Percentiles rank a stretch among this genome's conserved stretches.
phyloP scores from a whole-genome alignment of 2,797 vertebrate genomes.

The Morelia viridis region DNA sequence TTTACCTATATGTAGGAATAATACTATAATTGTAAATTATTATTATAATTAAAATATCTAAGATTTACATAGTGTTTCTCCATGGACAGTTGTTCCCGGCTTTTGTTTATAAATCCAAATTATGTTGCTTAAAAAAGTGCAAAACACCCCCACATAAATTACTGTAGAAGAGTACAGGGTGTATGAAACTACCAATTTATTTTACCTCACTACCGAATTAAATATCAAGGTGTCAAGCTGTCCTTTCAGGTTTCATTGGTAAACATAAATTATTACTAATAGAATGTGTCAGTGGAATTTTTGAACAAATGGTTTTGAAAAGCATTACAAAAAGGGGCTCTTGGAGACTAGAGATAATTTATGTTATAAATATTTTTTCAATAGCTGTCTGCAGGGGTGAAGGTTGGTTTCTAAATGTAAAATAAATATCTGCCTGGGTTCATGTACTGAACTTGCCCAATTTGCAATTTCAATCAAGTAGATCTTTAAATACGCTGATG shows the following conservation, averaged over 20 bases:
- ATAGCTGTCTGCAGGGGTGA: conserved; percentile 53
- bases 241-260: conserved; percentile 66
- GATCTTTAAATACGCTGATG: conserved; percentile 35
- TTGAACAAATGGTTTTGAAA: conserved; percentile 66
- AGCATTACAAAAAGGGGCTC: conserved; percentile 49
- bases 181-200: conserved; percentile 63
- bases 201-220: conserved; percentile 57
- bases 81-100: conserved; percentile 31
- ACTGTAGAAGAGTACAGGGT: background rate
- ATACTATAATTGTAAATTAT: conserved; percentile 15
- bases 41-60: conserved; percentile 2
- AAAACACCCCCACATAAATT: conserved; percentile 45
- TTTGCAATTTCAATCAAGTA: conserved; percentile 60
- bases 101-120: conserved; percentile 57
- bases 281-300: conserved; percentile 66
- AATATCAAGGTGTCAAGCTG: conserved; percentile 66
- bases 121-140: conserved; percentile 53
- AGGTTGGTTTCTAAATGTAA: conserved; percentile 65
- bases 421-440: conserved; percentile 63
- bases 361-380: conserved; percentile 69
- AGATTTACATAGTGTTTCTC: conserved; percentile 42
- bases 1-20: background rate
- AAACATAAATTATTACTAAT: conserved; percentile 71
- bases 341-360: conserved; percentile 68
- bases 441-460: conserved; percentile 52